Evolutionary conservation across 2,797 vertebrate genomes (phyloP).

Genomic region (Gobio occitaniae): DNA sequence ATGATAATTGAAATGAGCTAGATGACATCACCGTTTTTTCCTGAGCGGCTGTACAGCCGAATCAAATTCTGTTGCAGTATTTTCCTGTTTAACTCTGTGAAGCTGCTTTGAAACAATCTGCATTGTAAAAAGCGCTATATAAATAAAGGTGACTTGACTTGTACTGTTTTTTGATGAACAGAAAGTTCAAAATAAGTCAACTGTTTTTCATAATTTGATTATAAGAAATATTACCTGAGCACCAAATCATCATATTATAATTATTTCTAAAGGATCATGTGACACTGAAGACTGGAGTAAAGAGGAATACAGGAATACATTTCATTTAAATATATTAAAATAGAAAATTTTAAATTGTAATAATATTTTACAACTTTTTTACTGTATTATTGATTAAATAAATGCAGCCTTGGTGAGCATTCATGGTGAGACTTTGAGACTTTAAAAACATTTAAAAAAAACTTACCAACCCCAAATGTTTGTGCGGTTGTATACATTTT

Average conservation of each 20-base stretch:
- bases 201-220: not conserved
- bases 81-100: too few relatives aligned
- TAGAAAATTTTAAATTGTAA: not conserved
- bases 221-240: not conserved
- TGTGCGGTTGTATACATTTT: not conserved
- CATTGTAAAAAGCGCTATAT: too few relatives aligned
- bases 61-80: too few relatives aligned
- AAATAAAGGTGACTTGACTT: too few relatives aligned
- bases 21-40: too few relatives aligned
- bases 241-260: not conserved
- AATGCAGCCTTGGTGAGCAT: not conserved
- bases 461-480: not conserved
- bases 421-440: too few relatives aligned
- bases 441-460: not conserved
- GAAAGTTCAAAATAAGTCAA: too few relatives aligned
- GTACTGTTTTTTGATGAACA: too few relatives aligned
- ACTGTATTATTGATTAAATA: not conserved
- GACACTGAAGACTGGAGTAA: not conserved
- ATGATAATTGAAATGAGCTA: too few relatives aligned
- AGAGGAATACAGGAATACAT: not conserved
- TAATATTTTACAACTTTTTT: not conserved
- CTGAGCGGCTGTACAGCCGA: too few relatives aligned
- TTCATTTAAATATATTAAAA: not conserved
- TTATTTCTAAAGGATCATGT: not conserved
- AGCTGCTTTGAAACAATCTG: too few relatives aligned